These are phyloP conservation scores for Oceanodroma leucorhoa DNA, from an alignment of 2,797 vertebrate species.

Conservation along the genomic window DNA sequence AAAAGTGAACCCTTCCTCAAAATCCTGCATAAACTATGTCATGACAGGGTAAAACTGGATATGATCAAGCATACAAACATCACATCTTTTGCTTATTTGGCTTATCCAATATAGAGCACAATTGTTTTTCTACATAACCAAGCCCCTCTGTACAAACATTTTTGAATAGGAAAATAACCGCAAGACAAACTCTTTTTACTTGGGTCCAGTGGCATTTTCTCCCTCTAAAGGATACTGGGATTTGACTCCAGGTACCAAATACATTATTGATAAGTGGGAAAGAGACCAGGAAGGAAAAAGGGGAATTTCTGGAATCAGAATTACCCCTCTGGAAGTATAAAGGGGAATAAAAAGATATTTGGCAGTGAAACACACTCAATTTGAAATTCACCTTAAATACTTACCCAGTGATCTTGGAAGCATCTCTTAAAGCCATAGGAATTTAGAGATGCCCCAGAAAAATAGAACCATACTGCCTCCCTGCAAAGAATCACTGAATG, in stretches of 20 bases:
- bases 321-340: not conserved
- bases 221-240: not conserved
- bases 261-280: not conserved
- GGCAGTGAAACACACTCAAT: not conserved
- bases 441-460: not conserved
- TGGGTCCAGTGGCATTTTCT: not conserved
- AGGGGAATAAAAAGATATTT: not conserved
- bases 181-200: not conserved
- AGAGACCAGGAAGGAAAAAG: not conserved
- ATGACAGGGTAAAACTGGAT: not conserved
- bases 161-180: not conserved
- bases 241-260: not conserved
- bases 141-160: accelerated
- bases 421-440: not conserved
- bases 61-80: not conserved
- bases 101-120: not conserved
- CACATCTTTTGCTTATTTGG: not conserved
- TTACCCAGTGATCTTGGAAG: not conserved
- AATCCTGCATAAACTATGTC: not conserved
- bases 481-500: not conserved
- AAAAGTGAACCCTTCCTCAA: not conserved
- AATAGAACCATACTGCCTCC: not conserved
- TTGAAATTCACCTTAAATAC: not conserved
- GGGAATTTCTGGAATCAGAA: not conserved
- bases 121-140: not conserved